Conservation (phyloP, 2,888 invertebrate species). For the Drosophila recens region DNA sequence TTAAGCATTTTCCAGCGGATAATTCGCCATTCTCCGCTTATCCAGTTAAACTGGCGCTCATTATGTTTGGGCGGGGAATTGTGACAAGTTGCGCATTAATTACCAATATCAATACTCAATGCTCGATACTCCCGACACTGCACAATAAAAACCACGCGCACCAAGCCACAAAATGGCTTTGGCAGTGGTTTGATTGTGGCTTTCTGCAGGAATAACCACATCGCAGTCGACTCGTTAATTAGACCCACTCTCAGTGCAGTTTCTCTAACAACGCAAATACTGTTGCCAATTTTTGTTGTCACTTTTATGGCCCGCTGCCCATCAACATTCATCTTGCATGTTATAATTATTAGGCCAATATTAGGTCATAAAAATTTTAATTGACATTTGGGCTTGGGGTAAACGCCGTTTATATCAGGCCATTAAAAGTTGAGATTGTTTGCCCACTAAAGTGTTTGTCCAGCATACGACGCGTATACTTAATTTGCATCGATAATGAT, state of each 20-base stretch:
- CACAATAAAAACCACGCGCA: constrained; percentile 55
- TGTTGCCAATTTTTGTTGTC: constrained; percentile 45
- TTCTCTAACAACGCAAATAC: constrained; percentile 37
- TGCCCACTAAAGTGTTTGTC: constrained; percentile 14
- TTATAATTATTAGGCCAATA: constrained; percentile 65
- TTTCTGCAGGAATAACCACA: constrained; percentile 31
- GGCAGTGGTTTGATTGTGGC: constrained; percentile 21
- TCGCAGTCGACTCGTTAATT: constrained; percentile 16
- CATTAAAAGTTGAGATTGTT: constrained; percentile 35
- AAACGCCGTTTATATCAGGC: constrained; percentile 21
- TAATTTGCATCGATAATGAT: constrained; percentile 3
- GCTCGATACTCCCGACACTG: constrained; percentile 34
- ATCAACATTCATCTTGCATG: constrained; percentile 65
- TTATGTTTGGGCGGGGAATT: constrained; percentile 22
- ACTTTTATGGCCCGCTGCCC: constrained; percentile 37
- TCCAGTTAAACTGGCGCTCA: constrained; percentile 13
- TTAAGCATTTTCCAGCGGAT: constrained; percentile 18
- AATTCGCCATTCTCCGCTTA: constrained; percentile 2
- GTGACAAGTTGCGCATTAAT: constrained; percentile 57
- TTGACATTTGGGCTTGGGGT: constrained; percentile 42
- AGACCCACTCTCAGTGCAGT: constrained; percentile 7
- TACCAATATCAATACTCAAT: constrained; percentile 57
- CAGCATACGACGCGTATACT: constrained; percentile 18
- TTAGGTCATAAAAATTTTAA: constrained; percentile 62
- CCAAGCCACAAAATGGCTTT: constrained; percentile 58